Conservation (phyloP, 2,113 vertebrate species). For the Cisticola juncidis region DNA sequence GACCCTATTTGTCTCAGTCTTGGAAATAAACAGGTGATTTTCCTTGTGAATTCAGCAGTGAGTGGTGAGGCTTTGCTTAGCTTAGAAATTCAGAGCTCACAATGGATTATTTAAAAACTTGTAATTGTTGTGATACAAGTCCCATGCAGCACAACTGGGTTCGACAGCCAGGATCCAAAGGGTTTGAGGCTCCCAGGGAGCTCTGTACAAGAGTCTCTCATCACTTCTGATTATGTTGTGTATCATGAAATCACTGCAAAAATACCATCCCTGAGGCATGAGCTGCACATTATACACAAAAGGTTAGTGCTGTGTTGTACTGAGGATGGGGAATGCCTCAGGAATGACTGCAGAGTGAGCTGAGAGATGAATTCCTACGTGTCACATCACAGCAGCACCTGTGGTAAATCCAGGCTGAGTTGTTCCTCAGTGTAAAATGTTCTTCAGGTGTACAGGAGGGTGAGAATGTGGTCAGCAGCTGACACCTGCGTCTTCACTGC, state of each 20-base stretch:
- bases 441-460: not conserved
- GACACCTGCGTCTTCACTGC: not conserved
- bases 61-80: not conserved
- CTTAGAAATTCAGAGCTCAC: not conserved
- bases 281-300: not conserved
- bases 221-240: not conserved
- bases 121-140: not conserved
- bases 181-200: not conserved
- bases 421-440: not conserved
- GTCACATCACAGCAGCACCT: not conserved
- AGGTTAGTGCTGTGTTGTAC: not conserved
- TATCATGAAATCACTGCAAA: not conserved
- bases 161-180: not conserved
- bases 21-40: conserved; percentile 13
- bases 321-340: not conserved
- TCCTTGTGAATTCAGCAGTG: not conserved
- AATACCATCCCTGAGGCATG: not conserved
- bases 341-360: not conserved
- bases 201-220: not conserved
- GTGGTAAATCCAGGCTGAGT: not conserved
- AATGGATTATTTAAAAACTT: conserved; percentile 15
- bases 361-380: not conserved
- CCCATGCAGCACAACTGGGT: not conserved
- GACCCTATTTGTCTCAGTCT: conserved; percentile 27
- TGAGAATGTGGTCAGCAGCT: not conserved